phyloP scores from a whole-genome alignment of 1,140 invertebrate genomes.

The Doryteuthis pealeii region DNA sequence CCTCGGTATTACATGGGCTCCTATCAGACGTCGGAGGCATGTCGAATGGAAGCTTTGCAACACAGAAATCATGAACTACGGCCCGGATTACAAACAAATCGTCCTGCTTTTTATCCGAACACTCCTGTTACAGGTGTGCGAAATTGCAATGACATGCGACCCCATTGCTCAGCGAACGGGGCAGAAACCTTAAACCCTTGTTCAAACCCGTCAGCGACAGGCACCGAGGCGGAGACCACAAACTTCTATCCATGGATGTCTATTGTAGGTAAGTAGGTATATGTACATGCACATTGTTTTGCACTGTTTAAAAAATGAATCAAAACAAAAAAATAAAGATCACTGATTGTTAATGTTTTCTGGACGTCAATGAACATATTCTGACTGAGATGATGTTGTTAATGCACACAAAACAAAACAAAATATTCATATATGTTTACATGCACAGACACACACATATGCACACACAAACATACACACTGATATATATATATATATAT shows the following conservation, averaged over 20 bases:
- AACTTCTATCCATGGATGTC: constrained; percentile 57
- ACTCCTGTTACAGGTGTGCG: constrained; percentile 48
- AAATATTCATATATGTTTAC: no score
- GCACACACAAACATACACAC: no score
- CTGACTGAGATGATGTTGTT: no score
- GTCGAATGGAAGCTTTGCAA: constrained; percentile 52
- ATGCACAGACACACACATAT: no score
- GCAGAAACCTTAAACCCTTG: constrained; percentile 22
- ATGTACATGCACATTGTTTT: background rate
- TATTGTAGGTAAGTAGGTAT: constrained; percentile 48
- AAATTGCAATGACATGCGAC: constrained; percentile 42
- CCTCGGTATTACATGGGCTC: constrained; percentile 50
- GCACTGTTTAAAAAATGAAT: background rate
- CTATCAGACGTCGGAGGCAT: constrained; percentile 44
- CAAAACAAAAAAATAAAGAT: background rate
- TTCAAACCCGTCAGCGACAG: constrained; percentile 33
- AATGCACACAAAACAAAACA: no score
- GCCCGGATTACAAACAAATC: constrained; percentile 49
- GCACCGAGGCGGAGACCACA: constrained; percentile 37
- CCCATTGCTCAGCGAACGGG: constrained; percentile 22
- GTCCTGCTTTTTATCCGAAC: constrained; percentile 51
- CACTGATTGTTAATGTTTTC: background rate
- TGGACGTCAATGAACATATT: background rate
- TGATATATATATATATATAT: no score
- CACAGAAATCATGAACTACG: constrained; percentile 49